Percentiles rank a stretch among this genome's conserved stretches.
These are phyloP conservation scores for Dasypolia templi DNA, from an alignment of 2,888 invertebrate genomes.

Conservation along the genomic window DNA sequence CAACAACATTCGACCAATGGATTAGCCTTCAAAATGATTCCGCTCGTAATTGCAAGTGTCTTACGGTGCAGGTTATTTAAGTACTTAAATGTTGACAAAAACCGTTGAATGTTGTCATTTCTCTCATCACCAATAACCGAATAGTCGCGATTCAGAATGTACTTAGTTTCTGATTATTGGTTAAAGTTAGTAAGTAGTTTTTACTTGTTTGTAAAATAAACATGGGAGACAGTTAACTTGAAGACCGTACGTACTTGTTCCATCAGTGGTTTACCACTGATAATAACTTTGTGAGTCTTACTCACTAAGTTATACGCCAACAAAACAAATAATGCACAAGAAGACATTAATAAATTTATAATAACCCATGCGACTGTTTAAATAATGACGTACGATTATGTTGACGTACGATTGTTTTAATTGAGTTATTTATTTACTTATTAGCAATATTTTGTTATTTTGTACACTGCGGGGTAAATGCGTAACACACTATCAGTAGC, in stretches of 20 bases:
- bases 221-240: not conserved
- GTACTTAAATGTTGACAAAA: not conserved
- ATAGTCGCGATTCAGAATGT: not conserved
- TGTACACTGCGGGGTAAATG: too few relatives aligned
- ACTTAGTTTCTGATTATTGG: constrained; percentile 10
- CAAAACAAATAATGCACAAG: constrained; percentile 2
- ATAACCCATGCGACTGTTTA: constrained; percentile 2
- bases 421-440: not conserved
- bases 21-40: too few relatives aligned
- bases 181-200: not conserved
- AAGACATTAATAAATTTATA: not conserved
- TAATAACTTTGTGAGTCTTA: constrained; percentile 6
- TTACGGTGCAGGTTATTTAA: too few relatives aligned
- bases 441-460: too few relatives aligned
- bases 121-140: not conserved
- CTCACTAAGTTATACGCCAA: too few relatives aligned
- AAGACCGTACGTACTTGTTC: not conserved
- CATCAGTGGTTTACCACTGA: constrained; percentile 1
- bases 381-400: not conserved
- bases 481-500: too few relatives aligned
- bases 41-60: too few relatives aligned
- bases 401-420: not conserved
- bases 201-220: not conserved
- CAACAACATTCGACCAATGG: too few relatives aligned
- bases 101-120: not conserved